These are phyloP conservation scores for Anhinga anhinga DNA, from an alignment of 2,113 vertebrate genomes.

Conservation along the genomic window DNA sequence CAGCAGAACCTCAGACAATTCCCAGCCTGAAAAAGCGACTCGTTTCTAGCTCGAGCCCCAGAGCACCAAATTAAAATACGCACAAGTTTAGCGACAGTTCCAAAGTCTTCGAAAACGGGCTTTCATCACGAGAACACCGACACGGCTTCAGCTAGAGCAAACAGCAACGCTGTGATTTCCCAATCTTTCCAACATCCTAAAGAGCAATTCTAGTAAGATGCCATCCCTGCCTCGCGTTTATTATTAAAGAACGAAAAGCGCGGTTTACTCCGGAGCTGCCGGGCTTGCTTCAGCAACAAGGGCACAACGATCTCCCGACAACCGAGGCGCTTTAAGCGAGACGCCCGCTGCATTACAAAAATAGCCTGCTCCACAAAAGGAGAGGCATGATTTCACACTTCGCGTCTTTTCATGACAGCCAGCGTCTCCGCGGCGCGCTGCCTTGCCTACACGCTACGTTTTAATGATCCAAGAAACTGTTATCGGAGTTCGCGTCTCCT, in stretches of 20 bases:
- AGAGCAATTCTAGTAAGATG: conserved; percentile 26
- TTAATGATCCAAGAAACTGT: conserved; percentile 56
- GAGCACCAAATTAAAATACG: background rate
- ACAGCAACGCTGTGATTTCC: conserved; percentile 1
- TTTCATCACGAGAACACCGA: conserved; percentile 30
- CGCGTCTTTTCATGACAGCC: conserved; percentile 59
- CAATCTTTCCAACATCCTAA: conserved; percentile 13
- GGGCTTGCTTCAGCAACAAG: background rate
- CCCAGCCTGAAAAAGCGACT: background rate
- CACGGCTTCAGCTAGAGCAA: conserved; percentile 29
- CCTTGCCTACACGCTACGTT: conserved; percentile 59
- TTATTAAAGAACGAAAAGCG: background rate
- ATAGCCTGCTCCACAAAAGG: conserved; percentile 70
- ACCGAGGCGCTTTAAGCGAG: conserved; percentile 39
- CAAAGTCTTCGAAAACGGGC: background rate
- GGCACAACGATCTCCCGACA: conserved; percentile 39
- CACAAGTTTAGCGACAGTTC: background rate
- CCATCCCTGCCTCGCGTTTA: conserved; percentile 21
- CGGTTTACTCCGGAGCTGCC: conserved; percentile 3
- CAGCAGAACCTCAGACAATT: background rate
- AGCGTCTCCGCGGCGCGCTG: conserved; percentile 40
- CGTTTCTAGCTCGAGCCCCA: background rate
- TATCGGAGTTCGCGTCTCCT: conserved; percentile 58
- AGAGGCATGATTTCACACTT: conserved; percentile 65
- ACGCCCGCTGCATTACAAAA: conserved; percentile 56